Conservation (phyloP, 2,888 invertebrate genomes). For the Aphodius sticticus region DNA sequence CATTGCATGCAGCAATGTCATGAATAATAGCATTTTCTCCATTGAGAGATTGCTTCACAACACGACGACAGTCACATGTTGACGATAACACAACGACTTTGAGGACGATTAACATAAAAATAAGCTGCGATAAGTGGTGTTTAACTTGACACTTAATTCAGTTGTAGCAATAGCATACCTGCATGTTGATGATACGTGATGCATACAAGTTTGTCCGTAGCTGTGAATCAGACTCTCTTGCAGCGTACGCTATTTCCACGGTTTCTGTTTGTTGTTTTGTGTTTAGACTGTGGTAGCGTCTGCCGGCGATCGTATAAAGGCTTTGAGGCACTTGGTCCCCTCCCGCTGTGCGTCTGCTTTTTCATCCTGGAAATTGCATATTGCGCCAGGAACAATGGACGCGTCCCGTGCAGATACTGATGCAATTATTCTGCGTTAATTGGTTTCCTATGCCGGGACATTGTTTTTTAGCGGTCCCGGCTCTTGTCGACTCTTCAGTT, state of each 20-base stretch:
- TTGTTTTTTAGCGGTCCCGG: neutral
- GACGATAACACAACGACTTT: neutral
- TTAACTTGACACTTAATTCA: neutral
- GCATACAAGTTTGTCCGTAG: no score
- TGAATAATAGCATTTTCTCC: neutral
- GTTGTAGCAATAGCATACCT: neutral
- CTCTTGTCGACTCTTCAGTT: neutral
- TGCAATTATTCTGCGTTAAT: neutral
- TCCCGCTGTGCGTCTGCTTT: neutral
- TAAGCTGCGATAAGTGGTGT: neutral
- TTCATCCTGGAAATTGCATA: neutral
- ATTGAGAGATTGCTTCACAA: neutral
- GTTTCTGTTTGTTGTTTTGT: neutral
- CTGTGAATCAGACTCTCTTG: neutral
- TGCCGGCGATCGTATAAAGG: neutral
- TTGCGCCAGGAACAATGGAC: slow-evolving; percentile 4
- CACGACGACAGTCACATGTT: neutral
- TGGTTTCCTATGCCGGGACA: neutral
- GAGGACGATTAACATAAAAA: neutral
- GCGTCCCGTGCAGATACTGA: neutral
- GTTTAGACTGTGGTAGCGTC: neutral
- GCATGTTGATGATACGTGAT: no score
- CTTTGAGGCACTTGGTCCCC: neutral
- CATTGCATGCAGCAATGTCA: neutral
- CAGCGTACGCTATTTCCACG: neutral